These are phyloP conservation scores for Andricus quercusramuli DNA, from an alignment of 2,888 invertebrate genomes.

Conservation along the genomic window DNA sequence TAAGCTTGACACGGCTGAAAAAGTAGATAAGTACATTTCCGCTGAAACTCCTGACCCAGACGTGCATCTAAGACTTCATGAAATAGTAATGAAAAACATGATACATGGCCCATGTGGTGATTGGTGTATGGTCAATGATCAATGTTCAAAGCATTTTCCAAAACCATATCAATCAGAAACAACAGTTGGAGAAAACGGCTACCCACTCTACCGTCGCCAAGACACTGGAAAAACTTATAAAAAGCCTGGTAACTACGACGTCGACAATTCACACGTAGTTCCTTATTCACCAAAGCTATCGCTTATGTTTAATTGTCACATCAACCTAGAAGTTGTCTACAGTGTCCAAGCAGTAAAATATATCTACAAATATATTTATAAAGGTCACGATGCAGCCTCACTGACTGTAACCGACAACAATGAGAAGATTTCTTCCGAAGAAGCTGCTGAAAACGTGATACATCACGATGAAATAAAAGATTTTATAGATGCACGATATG, in stretches of 20 bases:
- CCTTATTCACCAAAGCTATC: conserved; percentile 59
- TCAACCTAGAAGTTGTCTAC: conserved; percentile 64
- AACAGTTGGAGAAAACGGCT: conserved; percentile 35
- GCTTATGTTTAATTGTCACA: conserved; percentile 59
- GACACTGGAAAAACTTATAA: conserved; percentile 46
- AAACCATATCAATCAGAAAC: conserved; percentile 38
- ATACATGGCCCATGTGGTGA: conserved; percentile 70
- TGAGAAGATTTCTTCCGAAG: not conserved
- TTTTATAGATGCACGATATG: too few relatives aligned
- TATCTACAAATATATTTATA: conserved; percentile 46
- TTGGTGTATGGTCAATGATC: conserved; percentile 39
- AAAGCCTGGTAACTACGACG: conserved; percentile 48
- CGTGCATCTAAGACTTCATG: conserved; percentile 24
- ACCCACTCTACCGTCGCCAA: conserved; percentile 43
- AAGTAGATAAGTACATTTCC: conserved; percentile 46
- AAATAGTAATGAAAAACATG: not conserved
- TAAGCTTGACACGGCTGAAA: conserved; percentile 42
- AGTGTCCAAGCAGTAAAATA: conserved; percentile 63
- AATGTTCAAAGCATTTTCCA: conserved; percentile 42
- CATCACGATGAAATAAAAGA: too few relatives aligned
- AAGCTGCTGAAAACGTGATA: not conserved
- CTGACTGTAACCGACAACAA: not conserved
- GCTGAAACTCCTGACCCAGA: too few relatives aligned
- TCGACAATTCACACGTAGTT: conserved; percentile 70
- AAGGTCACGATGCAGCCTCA: conserved; percentile 54